Evolutionary conservation across 2,888 invertebrate species (phyloP), one percentile per base, ranked within the genome.

Genomic region (Noctua janthe): DNA sequence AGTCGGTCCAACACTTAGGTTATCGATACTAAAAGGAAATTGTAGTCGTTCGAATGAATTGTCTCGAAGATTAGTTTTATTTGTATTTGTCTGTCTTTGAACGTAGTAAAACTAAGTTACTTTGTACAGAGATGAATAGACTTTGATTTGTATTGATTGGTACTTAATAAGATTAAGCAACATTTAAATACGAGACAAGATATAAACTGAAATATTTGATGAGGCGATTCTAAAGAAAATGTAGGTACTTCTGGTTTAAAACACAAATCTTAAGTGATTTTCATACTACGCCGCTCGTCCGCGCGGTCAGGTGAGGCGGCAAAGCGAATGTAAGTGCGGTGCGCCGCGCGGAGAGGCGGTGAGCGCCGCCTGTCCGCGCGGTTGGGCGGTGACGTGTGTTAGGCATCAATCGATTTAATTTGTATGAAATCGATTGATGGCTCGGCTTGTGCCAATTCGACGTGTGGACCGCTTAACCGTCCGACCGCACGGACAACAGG

Each of bases 11-110:
- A 72, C 79, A 84, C 81, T 86, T 80, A 74, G 43, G 90, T 80
- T 87, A 87, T 87, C 83, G 87, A 86, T 86, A 86, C 83, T 87
- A 71, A 73, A 78, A 83, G 74, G 74, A 70, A 74, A 86, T 75
- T 81, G 83, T 80, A 73, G 56, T 67, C 72, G 67, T 83, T 72
- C 70, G 15, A 47, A 79, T 56, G 76, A 71, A 78, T 81, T 67
- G 72, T 67, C 54, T 77, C 23, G 51, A 23, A 71, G 71, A 70
- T 75, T 70, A 70, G 56, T 85, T 74, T 85, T 62, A 75, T 74
- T 66, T 51, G 74, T 77, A 66, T 87, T 87, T 76, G 29, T 71
- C 54, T 39, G 74, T 11, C 2, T 47, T 47, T 47, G 47, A 39
- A 35, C 1, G 43, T 43, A 59, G 49, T 71, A 59, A 71, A 71